Evolutionary conservation across 2,888 invertebrate genomes (phyloP).

Genomic region (Ornithoptera alexandrae): DNA sequence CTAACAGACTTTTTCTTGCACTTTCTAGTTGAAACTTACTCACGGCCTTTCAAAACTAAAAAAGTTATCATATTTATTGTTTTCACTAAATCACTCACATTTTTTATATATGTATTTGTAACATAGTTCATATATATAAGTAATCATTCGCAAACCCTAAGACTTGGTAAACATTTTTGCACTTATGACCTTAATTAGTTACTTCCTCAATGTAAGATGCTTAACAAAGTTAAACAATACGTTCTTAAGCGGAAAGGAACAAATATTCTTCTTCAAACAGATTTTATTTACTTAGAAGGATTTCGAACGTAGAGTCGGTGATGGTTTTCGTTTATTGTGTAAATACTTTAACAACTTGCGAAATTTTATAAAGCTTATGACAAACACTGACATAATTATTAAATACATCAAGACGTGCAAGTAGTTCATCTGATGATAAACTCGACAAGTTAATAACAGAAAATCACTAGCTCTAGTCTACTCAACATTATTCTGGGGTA

Average conservation of each 20-base stretch:
- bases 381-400: neutral
- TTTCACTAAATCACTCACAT: too few species aligned
- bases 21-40: constrained; percentile 34
- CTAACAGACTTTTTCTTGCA: constrained; percentile 32
- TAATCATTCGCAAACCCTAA: neutral
- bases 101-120: too few species aligned
- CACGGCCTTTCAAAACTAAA: constrained; percentile 25
- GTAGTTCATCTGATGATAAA: too few species aligned
- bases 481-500: too few species aligned
- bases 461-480: too few species aligned
- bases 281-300: constrained; percentile 26
- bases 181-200: constrained; percentile 24
- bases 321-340: constrained; percentile 11
- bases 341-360: neutral
- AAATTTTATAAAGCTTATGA: neutral
- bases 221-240: constrained; percentile 25
- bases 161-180: constrained; percentile 18
- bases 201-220: constrained; percentile 26
- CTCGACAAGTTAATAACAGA: too few species aligned
- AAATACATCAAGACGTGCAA: neutral
- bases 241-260: constrained; percentile 32
- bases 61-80: too few species aligned
- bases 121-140: neutral
- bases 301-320: constrained; percentile 18
- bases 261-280: constrained; percentile 43